Conservation (phyloP, 2,797 vertebrate genomes). For the Artibeus lituratus region DNA sequence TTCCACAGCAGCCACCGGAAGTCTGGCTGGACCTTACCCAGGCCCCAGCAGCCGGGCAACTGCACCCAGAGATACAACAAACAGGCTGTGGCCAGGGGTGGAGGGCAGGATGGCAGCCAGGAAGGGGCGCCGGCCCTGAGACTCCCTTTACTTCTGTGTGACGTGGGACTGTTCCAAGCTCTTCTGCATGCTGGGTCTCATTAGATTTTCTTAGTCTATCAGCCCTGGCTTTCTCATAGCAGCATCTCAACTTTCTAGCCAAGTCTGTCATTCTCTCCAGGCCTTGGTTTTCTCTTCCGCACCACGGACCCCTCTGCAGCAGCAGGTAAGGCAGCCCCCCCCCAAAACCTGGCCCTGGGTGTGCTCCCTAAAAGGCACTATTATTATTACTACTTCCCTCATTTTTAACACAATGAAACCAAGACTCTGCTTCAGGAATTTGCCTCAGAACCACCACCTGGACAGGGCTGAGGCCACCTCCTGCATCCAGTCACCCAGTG, state of each 20-base stretch:
- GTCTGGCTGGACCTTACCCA: neutral
- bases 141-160: neutral
- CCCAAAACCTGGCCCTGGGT: too few relatives aligned
- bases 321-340: neutral
- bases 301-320: neutral
- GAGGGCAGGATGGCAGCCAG: accelerated
- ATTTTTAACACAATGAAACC: neutral
- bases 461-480: neutral
- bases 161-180: neutral
- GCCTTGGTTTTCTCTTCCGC: neutral
- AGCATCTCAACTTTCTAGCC: neutral
- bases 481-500: neutral
- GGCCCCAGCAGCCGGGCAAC: neutral
- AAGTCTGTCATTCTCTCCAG: neutral
- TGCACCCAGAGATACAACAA: neutral
- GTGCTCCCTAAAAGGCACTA: neutral
- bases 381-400: neutral
- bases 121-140: accelerated
- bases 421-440: neutral
- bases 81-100: neutral
- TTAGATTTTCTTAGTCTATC: neutral
- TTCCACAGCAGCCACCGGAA: neutral
- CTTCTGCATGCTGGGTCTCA: neutral
- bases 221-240: neutral
- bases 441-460: neutral